Conservation (phyloP, 2,888 invertebrate species). For the Orthosia cruda region DNA sequence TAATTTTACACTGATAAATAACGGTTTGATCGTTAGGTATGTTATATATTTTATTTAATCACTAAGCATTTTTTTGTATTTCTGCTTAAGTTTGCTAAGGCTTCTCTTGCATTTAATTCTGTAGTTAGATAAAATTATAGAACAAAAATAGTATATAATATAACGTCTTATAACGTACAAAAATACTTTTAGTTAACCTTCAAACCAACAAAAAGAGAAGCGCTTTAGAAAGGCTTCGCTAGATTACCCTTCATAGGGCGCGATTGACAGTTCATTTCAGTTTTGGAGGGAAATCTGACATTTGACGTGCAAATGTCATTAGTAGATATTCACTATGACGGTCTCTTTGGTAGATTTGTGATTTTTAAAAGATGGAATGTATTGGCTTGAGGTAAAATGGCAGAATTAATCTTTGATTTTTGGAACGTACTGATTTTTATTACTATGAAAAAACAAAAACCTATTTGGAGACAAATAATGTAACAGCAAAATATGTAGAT, state of each 20-base stretch:
- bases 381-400: background rate
- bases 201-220: conserved; percentile 2
- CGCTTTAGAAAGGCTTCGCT: conserved; percentile 54
- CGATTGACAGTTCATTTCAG: conserved; percentile 73
- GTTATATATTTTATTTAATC: no score
- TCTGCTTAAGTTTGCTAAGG: no score
- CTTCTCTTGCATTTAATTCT: background rate
- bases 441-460: no score
- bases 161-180: no score
- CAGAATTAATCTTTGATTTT: background rate
- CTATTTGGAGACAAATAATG: no score
- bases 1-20: no score
- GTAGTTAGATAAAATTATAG: background rate
- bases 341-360: conserved; percentile 14
- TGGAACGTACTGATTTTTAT: background rate
- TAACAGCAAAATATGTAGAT: no score
- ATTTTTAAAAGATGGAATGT: background rate
- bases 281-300: conserved; percentile 79
- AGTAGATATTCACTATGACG: conserved; percentile 42
- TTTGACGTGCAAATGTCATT: conserved; percentile 77
- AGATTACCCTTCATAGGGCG: conserved; percentile 57
- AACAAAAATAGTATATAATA: no score
- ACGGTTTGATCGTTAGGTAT: no score
- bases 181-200: background rate
- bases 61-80: no score